phyloP scores from a whole-genome alignment of 1,140 invertebrate genomes.

The Cyclina sinensis region DNA sequence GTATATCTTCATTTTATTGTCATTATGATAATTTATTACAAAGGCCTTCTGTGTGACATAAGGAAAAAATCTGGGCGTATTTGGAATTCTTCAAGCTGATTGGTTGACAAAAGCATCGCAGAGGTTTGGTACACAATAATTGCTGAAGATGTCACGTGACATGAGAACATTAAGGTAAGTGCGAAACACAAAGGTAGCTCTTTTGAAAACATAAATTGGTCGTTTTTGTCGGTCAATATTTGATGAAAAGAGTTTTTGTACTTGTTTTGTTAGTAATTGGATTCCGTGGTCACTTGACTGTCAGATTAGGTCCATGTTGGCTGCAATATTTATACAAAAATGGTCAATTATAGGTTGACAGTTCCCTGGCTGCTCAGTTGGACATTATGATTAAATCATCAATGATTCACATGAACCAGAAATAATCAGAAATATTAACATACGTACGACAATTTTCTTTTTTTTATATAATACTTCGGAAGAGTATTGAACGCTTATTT shows the following conservation, averaged over 20 bases:
- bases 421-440: too few relatives aligned
- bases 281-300: conserved; percentile 62
- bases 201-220: conserved; percentile 50
- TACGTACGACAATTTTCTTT: too few relatives aligned
- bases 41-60: not conserved
- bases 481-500: too few relatives aligned
- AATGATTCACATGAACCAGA: not conserved
- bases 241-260: conserved; percentile 63
- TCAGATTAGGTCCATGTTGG: conserved; percentile 25
- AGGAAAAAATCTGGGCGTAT: conserved; percentile 41
- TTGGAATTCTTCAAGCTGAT: conserved; percentile 46
- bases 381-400: not conserved
- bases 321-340: conserved; percentile 48
- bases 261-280: conserved; percentile 63
- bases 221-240: conserved; percentile 62
- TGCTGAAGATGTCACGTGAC: conserved; percentile 29
- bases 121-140: not conserved
- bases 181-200: conserved; percentile 64
- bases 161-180: conserved; percentile 47
- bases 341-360: conserved; percentile 31
- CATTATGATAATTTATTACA: conserved; percentile 17
- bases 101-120: conserved; percentile 31
- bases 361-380: conserved; percentile 17
- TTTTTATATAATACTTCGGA: too few relatives aligned
- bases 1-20: not conserved